phyloP scores from a whole-genome alignment of 2,797 vertebrate genomes.

The Crocodylus rhombifer region DNA sequence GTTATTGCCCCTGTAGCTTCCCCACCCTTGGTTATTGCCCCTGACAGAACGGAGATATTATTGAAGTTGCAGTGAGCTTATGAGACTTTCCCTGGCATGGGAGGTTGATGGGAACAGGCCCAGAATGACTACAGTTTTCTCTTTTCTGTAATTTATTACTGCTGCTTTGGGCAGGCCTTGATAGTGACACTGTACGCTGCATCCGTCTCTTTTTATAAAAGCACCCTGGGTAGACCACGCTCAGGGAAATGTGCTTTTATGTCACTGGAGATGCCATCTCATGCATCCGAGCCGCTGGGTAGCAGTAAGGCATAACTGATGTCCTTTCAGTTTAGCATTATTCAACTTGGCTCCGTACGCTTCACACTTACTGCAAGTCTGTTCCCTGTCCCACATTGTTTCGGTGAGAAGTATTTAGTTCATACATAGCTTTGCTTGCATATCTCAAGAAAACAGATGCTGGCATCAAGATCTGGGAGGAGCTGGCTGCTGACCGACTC shows the following conservation, averaged over 20 bases:
- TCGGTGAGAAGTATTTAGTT: background rate
- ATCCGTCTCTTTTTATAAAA: background rate
- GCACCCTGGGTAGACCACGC: background rate
- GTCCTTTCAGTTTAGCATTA: background rate
- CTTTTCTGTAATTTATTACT: background rate
- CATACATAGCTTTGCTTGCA: fast-evolving
- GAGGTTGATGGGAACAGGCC: background rate
- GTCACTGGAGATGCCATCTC: too few relatives aligned
- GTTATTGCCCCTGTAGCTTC: background rate
- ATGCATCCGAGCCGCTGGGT: background rate
- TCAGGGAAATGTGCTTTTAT: too few relatives aligned
- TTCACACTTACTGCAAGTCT: background rate
- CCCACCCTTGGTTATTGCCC: background rate
- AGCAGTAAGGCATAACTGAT: background rate
- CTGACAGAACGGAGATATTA: background rate
- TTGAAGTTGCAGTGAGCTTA: background rate
- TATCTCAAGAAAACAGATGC: background rate
- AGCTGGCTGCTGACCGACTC: too few relatives aligned
- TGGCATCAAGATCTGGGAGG: too few relatives aligned
- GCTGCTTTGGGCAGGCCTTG: background rate
- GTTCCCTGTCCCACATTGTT: background rate
- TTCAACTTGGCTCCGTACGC: background rate
- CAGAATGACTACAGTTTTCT: background rate
- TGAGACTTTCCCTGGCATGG: background rate
- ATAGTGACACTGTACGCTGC: background rate